Base-by-base conservation (phyloP, 2,888 invertebrate genomes). In the Ormyrus labotus region DNA sequence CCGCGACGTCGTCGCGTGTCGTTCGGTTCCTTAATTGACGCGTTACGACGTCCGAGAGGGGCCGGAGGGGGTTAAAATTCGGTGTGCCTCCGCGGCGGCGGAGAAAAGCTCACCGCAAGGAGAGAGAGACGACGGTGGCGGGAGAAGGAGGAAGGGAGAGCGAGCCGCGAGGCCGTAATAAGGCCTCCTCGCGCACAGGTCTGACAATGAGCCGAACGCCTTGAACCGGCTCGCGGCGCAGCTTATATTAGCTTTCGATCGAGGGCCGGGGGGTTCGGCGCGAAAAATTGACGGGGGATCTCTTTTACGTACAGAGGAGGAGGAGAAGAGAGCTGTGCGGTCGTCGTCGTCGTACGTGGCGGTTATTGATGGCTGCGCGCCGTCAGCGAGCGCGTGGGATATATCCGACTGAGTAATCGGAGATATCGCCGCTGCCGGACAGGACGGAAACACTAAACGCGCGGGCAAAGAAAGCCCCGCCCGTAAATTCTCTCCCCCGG, bases 141-240 rank as follows among this genome's bases (percentile, higher is more conserved):
- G 11, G 34, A 5, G 5, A 19, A 45, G 19, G 10, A 82, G 78
- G 82, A 45, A 13, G 10, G 82, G 78, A 82, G 85, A 85, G 85
- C 55, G 68, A 75, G 53, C 58, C 63, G 65, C 87, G 85, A 86
- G 87, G 88, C 83, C 84, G 83, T 84, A 85, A 83, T 85, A 85
- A 86, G 83, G 85, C 85, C 83, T 85, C 83, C 79, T 58, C 50
- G 55, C 13, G 57, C 10, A 19, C 2, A 19, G 50, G 55, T 51
- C 57, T n/a, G 90, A 90, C 89, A 90, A 89, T 90, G 89, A 90
- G 89, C 90, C 86, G 88, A 86, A 89, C 89, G 87, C 85, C 84
- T 84, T 84, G 83, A 83, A 11, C 7, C 13, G 48, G 0, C 65
- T 9, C 47, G 7, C 45, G 13, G 11, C 55, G 45, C n/a, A 45